Conservation (phyloP, 2,797 vertebrate species). For the Acanthurus leucopareius region DNA sequence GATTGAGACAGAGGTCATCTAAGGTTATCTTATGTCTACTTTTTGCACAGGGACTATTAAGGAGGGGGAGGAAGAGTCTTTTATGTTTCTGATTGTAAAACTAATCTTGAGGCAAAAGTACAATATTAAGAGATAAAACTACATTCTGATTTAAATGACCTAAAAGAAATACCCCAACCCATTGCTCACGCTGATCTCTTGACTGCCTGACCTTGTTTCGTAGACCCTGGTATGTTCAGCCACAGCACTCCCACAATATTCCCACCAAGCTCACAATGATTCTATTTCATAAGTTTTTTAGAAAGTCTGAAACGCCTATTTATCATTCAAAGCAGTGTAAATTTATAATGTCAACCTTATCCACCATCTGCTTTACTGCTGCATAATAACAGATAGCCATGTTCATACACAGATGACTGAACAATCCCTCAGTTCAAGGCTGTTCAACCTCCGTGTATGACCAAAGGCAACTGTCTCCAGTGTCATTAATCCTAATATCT, state of each 20-base stretch:
- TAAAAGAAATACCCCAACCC: not conserved
- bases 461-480: too few relatives aligned
- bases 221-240: not conserved
- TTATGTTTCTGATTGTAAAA: not conserved
- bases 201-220: slow-evolving; percentile 15
- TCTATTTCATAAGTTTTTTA: not conserved
- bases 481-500: too few relatives aligned
- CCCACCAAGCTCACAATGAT: not conserved
- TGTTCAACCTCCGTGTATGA: too few relatives aligned
- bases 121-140: not conserved
- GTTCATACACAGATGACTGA: too few relatives aligned
- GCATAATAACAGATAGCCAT: too few relatives aligned
- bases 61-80: too few relatives aligned
- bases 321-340: too few relatives aligned
- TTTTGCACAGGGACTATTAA: not conserved
- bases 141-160: not conserved
- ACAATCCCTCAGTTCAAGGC: too few relatives aligned
- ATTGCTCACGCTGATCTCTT: not conserved
- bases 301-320: not conserved
- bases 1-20: not conserved
- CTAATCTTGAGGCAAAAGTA: not conserved
- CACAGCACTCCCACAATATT: not conserved
- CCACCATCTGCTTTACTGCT: too few relatives aligned
- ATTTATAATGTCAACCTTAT: too few relatives aligned
- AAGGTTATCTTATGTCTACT: not conserved